Evolutionary conservation across 1,140 invertebrate species (phyloP), one percentile per base, ranked within the genome.

Genomic region (Trachymyrmex septentrionalis): DNA sequence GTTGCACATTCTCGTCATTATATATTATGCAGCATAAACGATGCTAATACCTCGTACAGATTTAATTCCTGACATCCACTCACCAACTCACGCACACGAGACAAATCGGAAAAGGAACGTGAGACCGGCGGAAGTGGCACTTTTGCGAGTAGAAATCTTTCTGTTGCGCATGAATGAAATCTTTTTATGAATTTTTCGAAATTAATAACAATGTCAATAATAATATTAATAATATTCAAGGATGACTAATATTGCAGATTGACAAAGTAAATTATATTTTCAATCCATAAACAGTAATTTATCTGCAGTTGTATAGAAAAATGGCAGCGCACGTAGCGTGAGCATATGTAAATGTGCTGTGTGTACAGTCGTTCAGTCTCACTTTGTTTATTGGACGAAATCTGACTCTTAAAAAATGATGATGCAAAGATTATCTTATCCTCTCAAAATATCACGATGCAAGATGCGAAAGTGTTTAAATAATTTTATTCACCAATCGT

Each of bases 71-170:
- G 77, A 91, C 69, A 76, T n/a, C 48, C 76, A 78, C 89, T 93
- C 77, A 93, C 93, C 90, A 84, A 80, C 48, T 91, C 88, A 71
- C 90, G 80, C 75, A 87, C 78, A 30, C 59, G 63, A 84, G 27
- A 72, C 71, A 86, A 50, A 89, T 73, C 85, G 88, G 91, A 93
- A 93, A 93, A 93, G 77, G 88, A 91, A 66, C 76, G 2, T 27
- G 14, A 5, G 10, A 16, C 1, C 64, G 63, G 0, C 87, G 75
- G 84, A 88, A 88, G 48, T 72, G 14, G 1, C 2, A 48, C 34
- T 21, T 75, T 63, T 2, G 2, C 3, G 21, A 67, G 19, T 4
- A 71, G 14, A 24, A 66, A 19, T 77, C 34, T 44, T 3, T 48
- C 1, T 55, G 0, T 12, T 7, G 19, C 19, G 14, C 0, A 4